These are phyloP conservation scores for Trichogramma pretiosum DNA, from an alignment of 1,140 invertebrate genomes.

Conservation along the genomic window DNA sequence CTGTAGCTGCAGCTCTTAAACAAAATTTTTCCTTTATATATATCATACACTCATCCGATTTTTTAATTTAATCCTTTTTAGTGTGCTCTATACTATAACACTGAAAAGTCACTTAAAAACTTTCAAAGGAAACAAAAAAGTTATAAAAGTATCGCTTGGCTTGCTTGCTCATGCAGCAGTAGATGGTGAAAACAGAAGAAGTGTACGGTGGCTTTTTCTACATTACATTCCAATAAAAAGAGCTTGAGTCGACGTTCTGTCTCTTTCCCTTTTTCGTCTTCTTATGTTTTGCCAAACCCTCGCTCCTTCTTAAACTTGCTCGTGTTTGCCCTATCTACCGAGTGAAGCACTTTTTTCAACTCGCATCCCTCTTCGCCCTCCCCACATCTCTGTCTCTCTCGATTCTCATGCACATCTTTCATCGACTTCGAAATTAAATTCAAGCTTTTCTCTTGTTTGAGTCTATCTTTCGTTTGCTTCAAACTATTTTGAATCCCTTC, in stretches of 20 bases:
- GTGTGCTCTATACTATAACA: too few species aligned
- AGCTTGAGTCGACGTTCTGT: background rate
- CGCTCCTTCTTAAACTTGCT: background rate
- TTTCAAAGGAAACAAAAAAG: constrained; percentile 9
- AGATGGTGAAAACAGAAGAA: background rate
- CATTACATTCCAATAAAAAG: constrained; percentile 15
- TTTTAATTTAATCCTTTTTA: constrained; percentile 16
- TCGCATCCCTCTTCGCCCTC: background rate
- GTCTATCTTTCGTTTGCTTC: background rate
- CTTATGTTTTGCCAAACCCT: constrained; percentile 5
- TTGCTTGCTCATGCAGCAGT: too few species aligned
- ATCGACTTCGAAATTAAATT: constrained; percentile 16
- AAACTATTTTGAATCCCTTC: too few species aligned
- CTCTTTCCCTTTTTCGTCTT: constrained; percentile 2
- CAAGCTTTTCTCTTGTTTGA: background rate
- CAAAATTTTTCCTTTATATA: too few species aligned
- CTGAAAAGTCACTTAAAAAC: constrained; percentile 7
- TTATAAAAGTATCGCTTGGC: background rate
- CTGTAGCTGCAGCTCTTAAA: too few species aligned
- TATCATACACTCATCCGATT: background rate
- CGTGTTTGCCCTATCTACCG: background rate
- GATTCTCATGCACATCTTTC: background rate
- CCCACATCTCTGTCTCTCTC: background rate
- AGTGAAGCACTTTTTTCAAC: too few species aligned
- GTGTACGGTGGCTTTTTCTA: background rate